Evolutionary conservation across 2,888 invertebrate species (phyloP).

Genomic region (Mesochorus sp.): DNA sequence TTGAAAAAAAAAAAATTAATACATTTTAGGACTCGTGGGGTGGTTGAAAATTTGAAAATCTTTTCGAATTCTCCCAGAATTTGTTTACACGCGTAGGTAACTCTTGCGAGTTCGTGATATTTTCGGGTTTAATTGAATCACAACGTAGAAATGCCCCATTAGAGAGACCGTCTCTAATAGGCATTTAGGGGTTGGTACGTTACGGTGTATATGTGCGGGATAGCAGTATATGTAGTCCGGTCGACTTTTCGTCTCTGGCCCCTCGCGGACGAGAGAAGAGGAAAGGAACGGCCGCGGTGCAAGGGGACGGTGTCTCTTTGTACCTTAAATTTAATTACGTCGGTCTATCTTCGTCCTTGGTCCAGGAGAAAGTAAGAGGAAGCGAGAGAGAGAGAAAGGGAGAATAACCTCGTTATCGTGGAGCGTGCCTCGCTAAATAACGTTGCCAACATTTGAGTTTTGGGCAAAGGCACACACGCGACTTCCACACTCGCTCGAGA

Average conservation of each 20-base stretch:
- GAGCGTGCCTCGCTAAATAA: constrained; percentile 77
- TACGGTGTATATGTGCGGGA: neutral
- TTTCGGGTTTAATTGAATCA: constrained; percentile 57
- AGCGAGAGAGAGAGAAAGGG: constrained; percentile 36
- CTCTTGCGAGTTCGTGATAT: neutral
- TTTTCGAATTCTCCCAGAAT: too few species aligned
- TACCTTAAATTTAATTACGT: constrained; percentile 78
- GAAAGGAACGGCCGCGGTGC: constrained; percentile 63
- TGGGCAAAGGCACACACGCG: neutral
- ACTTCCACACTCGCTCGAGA: neutral
- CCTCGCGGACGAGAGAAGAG: constrained; percentile 14
- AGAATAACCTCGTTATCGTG: constrained; percentile 76
- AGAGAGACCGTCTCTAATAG: constrained; percentile 70
- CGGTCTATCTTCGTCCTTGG: constrained; percentile 71
- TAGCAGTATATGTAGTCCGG: neutral
- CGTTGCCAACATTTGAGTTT: constrained; percentile 59
- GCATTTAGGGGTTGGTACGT: constrained; percentile 66
- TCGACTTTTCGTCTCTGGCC: constrained; percentile 51
- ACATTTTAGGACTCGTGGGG: too few species aligned
- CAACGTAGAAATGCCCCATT: constrained; percentile 61
- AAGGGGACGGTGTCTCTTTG: constrained; percentile 74
- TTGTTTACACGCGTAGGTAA: too few species aligned
- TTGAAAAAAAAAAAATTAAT: too few species aligned
- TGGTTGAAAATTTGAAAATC: too few species aligned
- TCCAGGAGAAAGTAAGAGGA: constrained; percentile 26